Percentiles rank a stretch among this genome's conserved stretches.
phyloP scores from a whole-genome alignment of 2,113 vertebrate species.

The Sceloporus undulatus region DNA sequence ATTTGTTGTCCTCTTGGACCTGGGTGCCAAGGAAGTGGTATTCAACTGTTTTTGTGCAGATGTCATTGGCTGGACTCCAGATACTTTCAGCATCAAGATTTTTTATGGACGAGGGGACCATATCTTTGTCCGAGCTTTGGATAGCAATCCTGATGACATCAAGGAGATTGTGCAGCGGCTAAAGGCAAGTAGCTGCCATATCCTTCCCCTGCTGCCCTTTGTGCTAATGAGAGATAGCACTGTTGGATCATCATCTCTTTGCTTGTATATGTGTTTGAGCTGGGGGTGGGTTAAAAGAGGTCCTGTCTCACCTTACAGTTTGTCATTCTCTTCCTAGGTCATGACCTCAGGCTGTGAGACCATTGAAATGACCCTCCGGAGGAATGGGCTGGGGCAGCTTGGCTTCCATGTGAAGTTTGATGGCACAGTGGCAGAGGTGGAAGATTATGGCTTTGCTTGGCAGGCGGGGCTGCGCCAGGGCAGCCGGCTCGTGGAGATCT shows the following conservation, averaged over 20 bases:
- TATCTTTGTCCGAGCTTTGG: constrained; percentile 81
- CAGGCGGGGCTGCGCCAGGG: constrained; percentile 93
- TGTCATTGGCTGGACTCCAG: constrained; percentile 92
- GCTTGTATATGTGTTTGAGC: neutral
- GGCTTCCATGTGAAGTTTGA: constrained; percentile 96
- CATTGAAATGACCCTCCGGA: constrained; percentile 91
- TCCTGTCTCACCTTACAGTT: neutral
- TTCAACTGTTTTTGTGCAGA: constrained; percentile 94
- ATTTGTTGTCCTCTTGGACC: constrained; percentile 86
- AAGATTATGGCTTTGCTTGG: constrained; percentile 97
- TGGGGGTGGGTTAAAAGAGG: neutral
- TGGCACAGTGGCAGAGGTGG: constrained; percentile 93
- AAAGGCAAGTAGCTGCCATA: constrained; percentile 81
- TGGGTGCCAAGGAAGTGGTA: constrained; percentile 89
- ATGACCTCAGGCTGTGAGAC: constrained; percentile 92
- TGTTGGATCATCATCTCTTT: neutral
- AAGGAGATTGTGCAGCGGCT: constrained; percentile 91
- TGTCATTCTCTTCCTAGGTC: constrained; percentile 68
- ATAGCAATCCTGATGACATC: constrained; percentile 86
- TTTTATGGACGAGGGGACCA: constrained; percentile 93
- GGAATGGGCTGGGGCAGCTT: constrained; percentile 93
- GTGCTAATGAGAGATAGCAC: neutral
- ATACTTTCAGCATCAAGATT: constrained; percentile 84
- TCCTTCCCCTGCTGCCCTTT: neutral
- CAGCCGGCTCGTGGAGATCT: constrained; percentile 93